Percentiles rank a stretch among this genome's conserved stretches.
phyloP scores from a whole-genome alignment of 2,797 vertebrate genomes.

The Bradypodion ventrale region DNA sequence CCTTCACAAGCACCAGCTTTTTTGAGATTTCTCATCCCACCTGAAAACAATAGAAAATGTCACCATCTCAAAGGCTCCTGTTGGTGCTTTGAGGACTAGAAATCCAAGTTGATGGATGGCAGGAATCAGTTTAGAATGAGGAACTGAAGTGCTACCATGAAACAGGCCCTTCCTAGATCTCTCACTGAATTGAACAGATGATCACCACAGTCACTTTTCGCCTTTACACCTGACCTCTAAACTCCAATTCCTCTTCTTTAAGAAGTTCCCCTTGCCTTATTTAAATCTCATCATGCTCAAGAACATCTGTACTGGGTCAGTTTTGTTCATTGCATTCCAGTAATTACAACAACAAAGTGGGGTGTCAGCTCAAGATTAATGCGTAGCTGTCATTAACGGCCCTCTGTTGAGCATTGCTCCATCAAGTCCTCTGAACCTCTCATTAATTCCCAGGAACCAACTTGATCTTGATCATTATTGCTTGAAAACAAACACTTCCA shows the following conservation, averaged over 20 bases:
- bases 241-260: background rate
- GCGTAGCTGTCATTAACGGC: conserved; percentile 40
- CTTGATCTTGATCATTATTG: conserved; percentile 55
- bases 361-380: conserved; percentile 53
- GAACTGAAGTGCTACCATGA: background rate
- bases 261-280: conserved; percentile 2
- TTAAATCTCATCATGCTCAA: background rate
- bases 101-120: too few species aligned
- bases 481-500: conserved; percentile 65
- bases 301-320: background rate
- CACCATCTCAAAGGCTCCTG: too few species aligned
- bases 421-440: conserved; percentile 52
- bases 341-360: conserved; percentile 38
- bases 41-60: too few species aligned
- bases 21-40: too few species aligned
- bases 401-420: conserved; percentile 44
- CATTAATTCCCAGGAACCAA: conserved; percentile 53
- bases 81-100: too few species aligned
- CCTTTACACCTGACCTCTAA: background rate
- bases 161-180: background rate
- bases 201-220: too few species aligned
- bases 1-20: too few species aligned
- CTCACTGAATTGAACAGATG: background rate
- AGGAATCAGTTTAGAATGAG: too few species aligned
- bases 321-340: conserved; percentile 31